Conservation (phyloP, 2,888 invertebrate species). For the Linyphia triangularis region DNA sequence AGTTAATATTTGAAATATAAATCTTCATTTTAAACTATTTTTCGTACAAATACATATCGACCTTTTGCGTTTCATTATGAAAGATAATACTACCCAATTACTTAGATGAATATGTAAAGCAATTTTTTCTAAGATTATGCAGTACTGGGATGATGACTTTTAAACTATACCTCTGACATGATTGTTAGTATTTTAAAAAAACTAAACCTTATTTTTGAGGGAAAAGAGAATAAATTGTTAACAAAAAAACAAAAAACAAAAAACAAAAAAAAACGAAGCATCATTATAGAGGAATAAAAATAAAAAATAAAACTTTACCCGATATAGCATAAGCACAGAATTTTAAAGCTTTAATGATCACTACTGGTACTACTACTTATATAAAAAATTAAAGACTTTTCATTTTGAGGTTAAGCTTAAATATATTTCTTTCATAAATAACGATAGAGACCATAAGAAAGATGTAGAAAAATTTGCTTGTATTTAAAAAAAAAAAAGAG, state of each 20-base stretch:
- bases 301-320: background rate
- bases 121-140: background rate
- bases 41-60: too few species aligned
- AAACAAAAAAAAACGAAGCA: background rate
- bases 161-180: background rate
- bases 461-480: too few species aligned
- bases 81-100: too few species aligned
- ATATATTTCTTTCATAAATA: too few species aligned
- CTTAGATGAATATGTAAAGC: background rate
- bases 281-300: background rate
- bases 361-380: background rate
- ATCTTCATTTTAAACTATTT: too few species aligned
- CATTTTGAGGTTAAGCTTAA: too few species aligned
- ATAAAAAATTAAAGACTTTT: too few species aligned
- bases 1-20: too few species aligned
- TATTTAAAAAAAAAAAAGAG: too few species aligned
- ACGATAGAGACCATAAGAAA: too few species aligned
- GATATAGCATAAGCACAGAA: background rate
- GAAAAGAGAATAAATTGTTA: background rate
- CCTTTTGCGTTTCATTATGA: too few species aligned
- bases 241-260: background rate
- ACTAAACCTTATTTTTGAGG: background rate
- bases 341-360: background rate
- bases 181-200: background rate
- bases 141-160: background rate